Conservation (phyloP, 2,113 vertebrate species). For the Ictalurus furcatus region DNA sequence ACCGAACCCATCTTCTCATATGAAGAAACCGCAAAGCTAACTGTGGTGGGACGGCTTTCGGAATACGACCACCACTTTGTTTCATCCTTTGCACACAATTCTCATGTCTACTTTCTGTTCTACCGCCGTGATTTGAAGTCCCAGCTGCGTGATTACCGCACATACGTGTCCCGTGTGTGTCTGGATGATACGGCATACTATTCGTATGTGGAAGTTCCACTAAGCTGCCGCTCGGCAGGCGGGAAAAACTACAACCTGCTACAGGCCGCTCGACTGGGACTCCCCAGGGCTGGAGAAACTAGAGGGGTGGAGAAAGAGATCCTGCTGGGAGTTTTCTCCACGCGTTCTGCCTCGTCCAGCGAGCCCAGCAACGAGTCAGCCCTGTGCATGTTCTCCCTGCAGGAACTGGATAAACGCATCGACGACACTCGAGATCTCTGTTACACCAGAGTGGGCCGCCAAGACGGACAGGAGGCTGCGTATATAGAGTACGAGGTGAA, state of each 20-base stretch:
- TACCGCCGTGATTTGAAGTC: constrained; percentile 91
- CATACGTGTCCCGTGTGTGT: constrained; percentile 90
- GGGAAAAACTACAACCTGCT: constrained; percentile 82
- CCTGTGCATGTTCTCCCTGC: constrained; percentile 86
- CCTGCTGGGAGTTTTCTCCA: constrained; percentile 87
- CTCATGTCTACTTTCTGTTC: constrained; percentile 92
- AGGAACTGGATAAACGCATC: constrained; percentile 84
- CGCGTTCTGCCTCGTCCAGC: constrained; percentile 74
- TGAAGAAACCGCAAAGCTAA: constrained; percentile 93
- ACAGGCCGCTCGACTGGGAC: constrained; percentile 84
- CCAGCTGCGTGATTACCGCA: constrained; percentile 85
- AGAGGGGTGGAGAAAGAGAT: constrained; percentile 65
- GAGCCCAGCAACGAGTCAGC: constrained; percentile 84
- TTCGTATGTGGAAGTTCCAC: constrained; percentile 91
- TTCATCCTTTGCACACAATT: constrained; percentile 81
- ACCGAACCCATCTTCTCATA: constrained; percentile 93
- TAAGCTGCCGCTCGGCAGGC: constrained; percentile 79
- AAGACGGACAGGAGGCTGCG: constrained; percentile 80
- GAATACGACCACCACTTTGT: constrained; percentile 98
- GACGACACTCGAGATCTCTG: constrained; percentile 88
- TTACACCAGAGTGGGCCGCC: constrained; percentile 86
- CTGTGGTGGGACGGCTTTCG: constrained; percentile 87
- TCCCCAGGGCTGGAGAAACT: constrained; percentile 53
- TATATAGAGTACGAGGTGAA: constrained; percentile 97
- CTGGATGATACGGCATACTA: constrained; percentile 93